Conservation (phyloP, 1,140 invertebrate species). For the Neodiprion virginianus region DNA sequence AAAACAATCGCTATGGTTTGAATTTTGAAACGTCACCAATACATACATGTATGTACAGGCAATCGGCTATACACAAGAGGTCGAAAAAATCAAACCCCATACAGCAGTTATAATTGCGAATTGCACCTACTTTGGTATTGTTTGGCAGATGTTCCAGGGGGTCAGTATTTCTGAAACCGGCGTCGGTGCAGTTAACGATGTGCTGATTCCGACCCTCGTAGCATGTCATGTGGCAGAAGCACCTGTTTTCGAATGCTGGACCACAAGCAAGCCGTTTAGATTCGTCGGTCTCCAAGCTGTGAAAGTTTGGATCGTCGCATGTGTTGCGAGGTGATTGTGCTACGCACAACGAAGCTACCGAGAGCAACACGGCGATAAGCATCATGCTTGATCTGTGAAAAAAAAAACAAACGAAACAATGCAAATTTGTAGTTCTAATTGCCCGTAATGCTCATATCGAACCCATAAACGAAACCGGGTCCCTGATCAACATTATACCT, state of each 20-base stretch:
- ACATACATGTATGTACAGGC: too few species aligned
- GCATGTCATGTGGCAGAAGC: conserved; percentile 63
- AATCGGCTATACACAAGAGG: too few species aligned
- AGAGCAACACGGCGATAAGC: not conserved
- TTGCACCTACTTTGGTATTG: conserved; percentile 64
- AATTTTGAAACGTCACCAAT: too few species aligned
- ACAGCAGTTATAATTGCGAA: not conserved
- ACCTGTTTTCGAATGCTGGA: conserved; percentile 59
- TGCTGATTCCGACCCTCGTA: conserved; percentile 65
- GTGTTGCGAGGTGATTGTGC: not conserved
- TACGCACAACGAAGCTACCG: not conserved
- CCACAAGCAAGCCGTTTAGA: conserved; percentile 53
- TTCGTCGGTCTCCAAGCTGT: conserved; percentile 43
- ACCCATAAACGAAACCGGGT: too few species aligned
- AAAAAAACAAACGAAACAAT: not conserved
- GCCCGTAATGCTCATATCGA: too few species aligned
- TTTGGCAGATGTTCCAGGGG: conserved; percentile 70
- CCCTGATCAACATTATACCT: too few species aligned
- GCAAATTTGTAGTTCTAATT: too few species aligned
- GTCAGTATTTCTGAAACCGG: conserved; percentile 65
- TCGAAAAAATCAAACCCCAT: conserved; percentile 12
- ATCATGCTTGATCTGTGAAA: not conserved
- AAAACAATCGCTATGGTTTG: too few species aligned
- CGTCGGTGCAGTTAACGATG: conserved; percentile 78
- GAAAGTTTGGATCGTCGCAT: conserved; percentile 37